Evolutionary conservation across 2,797 vertebrate species (phyloP).

Genomic region (Cyprinella venusta): DNA sequence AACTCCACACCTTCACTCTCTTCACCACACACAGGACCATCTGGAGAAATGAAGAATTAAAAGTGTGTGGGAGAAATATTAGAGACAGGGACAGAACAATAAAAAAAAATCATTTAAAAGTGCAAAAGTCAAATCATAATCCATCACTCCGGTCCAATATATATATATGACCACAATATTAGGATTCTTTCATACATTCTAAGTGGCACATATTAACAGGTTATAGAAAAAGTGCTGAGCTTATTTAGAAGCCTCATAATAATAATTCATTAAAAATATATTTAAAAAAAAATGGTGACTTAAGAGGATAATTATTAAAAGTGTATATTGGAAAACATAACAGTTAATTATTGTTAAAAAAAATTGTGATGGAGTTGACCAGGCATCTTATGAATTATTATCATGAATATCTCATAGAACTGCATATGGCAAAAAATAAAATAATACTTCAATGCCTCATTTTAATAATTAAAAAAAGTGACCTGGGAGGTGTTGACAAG

Average conservation of each 20-base stretch:
- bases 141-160: not conserved
- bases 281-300: not conserved
- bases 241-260: not conserved
- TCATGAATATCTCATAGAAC: not conserved
- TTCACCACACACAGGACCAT: constrained; percentile 66
- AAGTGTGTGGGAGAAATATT: not conserved
- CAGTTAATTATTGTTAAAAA: too few relatives aligned
- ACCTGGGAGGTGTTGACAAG: not conserved
- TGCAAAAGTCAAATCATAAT: not conserved
- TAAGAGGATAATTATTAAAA: not conserved
- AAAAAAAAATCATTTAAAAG: not conserved
- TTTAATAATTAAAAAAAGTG: not conserved
- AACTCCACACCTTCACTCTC: constrained; percentile 85
- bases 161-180: not conserved
- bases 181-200: not conserved
- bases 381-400: not conserved
- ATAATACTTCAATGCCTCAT: not conserved
- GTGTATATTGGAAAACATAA: not conserved
- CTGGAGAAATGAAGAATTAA: constrained; percentile 55
- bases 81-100: not conserved
- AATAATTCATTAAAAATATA: too few relatives aligned
- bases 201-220: not conserved
- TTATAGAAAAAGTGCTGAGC: not conserved
- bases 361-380: not conserved
- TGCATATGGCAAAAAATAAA: not conserved